Base-by-base conservation (phyloP, 2,113 vertebrate species). In the Struthidea cinerea region DNA sequence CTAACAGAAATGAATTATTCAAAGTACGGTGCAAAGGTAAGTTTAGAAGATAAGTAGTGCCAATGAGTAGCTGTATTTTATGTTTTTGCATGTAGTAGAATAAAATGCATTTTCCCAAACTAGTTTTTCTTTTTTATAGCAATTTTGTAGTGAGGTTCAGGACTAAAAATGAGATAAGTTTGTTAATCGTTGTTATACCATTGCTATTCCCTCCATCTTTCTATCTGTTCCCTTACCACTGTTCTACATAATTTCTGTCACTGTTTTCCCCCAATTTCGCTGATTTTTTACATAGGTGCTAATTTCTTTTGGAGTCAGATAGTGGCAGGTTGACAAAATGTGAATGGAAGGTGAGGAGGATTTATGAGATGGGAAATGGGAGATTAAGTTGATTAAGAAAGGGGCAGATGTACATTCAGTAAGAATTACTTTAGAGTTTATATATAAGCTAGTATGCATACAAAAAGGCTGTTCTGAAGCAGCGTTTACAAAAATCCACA, bases 1-100 rank as follows among this genome's bases (percentile, higher is more conserved):
- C 98, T 99, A 65, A 99, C 99, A 28, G 99, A 99, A 98, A 99
- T 99, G 99, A 99, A 99, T 97, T 99, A 99, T 94, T 99, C 99
- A 23, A 99, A 99, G 88, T 99, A 99, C 1, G 99, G 99, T 53
- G 99, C 99, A 64, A 99, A 99, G 99, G 99, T 98, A 97, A 98
- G 98, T 96, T 83, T 63, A 75, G 67, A 71, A 90, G 20, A 65
- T 33, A 21, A 1, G 1, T n/a, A 15, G 20, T 81, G 27, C 37
- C 17, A 80, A 21, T 0, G 0, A 59, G 24, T 68, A 70, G 13
- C 26, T 84, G 44, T 83, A n/a, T 42, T 90, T 65, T 73, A 24
- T 28, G 8, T 42, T 83, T 91, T 81, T 56, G 8, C 7, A 1
- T 89, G 9, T 21, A 50, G 14, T 55, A 53, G 27, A 52, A 53